phyloP scores from a whole-genome alignment of 2,888 invertebrate genomes.

The Erannis defoliaria region DNA sequence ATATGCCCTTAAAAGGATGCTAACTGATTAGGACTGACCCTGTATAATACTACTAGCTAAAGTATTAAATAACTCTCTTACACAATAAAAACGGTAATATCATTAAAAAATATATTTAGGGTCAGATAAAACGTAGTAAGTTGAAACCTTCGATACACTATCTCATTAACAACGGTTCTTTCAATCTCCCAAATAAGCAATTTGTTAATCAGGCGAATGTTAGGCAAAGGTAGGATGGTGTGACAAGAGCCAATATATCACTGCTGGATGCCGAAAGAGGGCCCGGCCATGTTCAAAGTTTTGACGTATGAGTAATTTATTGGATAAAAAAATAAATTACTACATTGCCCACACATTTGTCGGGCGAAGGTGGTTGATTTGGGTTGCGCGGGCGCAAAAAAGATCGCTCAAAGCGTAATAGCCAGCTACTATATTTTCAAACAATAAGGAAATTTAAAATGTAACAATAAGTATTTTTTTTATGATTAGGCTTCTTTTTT shows the following conservation, averaged over 20 bases:
- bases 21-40: no score
- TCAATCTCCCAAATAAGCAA: slow-evolving; percentile 57
- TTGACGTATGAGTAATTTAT: slow-evolving; percentile 86
- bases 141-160: neutral
- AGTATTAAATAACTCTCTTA: no score
- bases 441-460: slow-evolving; percentile 11
- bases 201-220: slow-evolving; percentile 79
- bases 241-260: slow-evolving; percentile 84
- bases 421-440: slow-evolving; percentile 69
- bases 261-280: slow-evolving; percentile 64
- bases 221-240: slow-evolving; percentile 72
- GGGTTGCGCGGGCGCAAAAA: slow-evolving; percentile 80
- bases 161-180: slow-evolving; percentile 53
- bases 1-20: no score
- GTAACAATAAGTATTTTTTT: no score
- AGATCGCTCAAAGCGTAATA: slow-evolving; percentile 71
- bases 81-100: no score
- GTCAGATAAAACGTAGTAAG: neutral
- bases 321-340: slow-evolving; percentile 85
- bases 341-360: slow-evolving; percentile 84
- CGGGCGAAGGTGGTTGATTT: slow-evolving; percentile 82
- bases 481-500: no score
- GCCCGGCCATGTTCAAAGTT: slow-evolving; percentile 71
- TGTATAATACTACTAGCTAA: no score
- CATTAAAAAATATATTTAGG: neutral